Conservation (phyloP, 2,797 vertebrate species). For the Spatula versicolor region DNA sequence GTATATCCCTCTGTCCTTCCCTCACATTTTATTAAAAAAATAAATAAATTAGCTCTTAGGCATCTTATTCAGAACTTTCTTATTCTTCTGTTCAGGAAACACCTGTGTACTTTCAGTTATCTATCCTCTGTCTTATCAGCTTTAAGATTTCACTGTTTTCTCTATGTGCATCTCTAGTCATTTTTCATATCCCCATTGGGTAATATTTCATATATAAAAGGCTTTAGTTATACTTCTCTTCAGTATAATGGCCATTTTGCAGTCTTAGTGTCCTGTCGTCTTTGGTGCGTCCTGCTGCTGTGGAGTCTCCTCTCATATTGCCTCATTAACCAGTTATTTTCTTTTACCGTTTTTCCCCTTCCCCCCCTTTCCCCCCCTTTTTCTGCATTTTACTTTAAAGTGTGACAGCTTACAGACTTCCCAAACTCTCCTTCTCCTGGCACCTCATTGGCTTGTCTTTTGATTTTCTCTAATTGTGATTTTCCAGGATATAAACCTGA, state of each 20-base stretch:
- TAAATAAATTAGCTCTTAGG: background rate
- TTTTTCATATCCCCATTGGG: background rate
- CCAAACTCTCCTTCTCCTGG: background rate
- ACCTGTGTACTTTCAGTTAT: background rate
- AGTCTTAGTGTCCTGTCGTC: background rate
- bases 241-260: background rate
- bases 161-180: background rate
- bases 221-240: background rate
- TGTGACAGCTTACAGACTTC: background rate
- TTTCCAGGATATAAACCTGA: background rate
- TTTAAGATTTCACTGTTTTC: background rate
- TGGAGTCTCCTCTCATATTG: background rate
- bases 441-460: background rate
- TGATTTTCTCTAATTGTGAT: background rate
- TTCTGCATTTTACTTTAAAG: background rate
- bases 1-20: background rate
- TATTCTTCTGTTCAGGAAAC: background rate
- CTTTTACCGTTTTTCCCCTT: too few species aligned
- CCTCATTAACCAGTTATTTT: background rate
- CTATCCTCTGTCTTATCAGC: background rate
- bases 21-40: background rate
- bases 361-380: too few species aligned
- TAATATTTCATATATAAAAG: background rate
- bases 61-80: background rate
- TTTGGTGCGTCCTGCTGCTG: background rate